These are phyloP conservation scores for Tetropium fuscum DNA, from an alignment of 2,888 invertebrate species.

Conservation along the genomic window DNA sequence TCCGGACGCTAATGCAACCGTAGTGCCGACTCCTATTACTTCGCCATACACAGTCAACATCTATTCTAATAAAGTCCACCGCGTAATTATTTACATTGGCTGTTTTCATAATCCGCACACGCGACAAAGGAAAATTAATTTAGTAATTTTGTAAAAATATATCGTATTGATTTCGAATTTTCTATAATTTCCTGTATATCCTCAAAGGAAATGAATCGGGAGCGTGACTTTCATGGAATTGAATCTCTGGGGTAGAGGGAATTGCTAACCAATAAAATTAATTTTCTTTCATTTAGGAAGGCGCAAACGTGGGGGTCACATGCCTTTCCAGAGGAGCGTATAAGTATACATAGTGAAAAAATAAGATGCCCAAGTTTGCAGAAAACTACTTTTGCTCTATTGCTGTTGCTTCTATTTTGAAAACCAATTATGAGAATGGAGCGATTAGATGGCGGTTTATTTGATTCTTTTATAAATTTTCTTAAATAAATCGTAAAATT, in stretches of 20 bases:
- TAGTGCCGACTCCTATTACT: conserved; percentile 44
- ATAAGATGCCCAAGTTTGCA: too few relatives aligned
- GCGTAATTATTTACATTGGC: conserved; percentile 10
- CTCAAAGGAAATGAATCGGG: conserved; percentile 50
- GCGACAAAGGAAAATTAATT: conserved; percentile 40
- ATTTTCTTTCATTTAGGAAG: conserved; percentile 13
- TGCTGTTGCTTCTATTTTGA: too few relatives aligned
- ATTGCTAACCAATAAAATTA: conserved; percentile 33
- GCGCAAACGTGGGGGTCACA: too few relatives aligned
- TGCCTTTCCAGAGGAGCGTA: too few relatives aligned
- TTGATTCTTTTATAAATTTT: too few relatives aligned
- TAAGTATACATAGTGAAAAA: too few relatives aligned
- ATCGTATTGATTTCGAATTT: conserved; percentile 48
- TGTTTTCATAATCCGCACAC: conserved; percentile 26
- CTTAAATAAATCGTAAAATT: too few relatives aligned
- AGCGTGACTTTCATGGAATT: conserved; percentile 43
- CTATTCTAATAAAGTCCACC: neutral
- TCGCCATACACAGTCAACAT: neutral
- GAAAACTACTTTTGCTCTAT: too few relatives aligned
- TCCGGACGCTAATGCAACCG: conserved; percentile 51
- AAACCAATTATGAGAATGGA: too few relatives aligned
- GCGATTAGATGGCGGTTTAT: too few relatives aligned
- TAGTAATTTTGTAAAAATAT: conserved; percentile 37
- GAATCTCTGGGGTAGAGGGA: conserved; percentile 32
- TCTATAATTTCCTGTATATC: conserved; percentile 51